Percentiles rank a stretch among this genome's conserved stretches.
These are phyloP conservation scores for Maniola hyperantus DNA, from an alignment of 2,888 invertebrate species.

Conservation along the genomic window DNA sequence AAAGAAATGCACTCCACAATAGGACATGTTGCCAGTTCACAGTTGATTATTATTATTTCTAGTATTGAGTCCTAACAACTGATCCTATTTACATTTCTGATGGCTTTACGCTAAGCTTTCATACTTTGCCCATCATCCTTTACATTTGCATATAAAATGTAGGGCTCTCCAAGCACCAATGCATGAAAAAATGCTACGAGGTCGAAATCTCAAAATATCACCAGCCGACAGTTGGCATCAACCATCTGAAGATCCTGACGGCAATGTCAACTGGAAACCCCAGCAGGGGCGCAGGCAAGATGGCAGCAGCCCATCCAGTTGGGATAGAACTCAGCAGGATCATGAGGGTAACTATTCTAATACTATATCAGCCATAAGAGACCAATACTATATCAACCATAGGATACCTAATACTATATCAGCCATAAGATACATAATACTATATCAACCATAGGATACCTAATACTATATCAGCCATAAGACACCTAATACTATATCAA, in stretches of 20 bases:
- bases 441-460: too few species aligned
- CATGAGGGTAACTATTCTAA: constrained; percentile 17
- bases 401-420: neutral
- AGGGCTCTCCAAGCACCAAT: constrained; percentile 70
- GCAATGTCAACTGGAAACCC: constrained; percentile 63
- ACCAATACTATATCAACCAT: neutral
- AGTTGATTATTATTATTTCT: too few species aligned
- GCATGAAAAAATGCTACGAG: constrained; percentile 63
- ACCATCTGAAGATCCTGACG: constrained; percentile 67
- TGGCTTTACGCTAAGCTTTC: too few species aligned
- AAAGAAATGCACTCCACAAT: too few species aligned
- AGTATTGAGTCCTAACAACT: too few species aligned
- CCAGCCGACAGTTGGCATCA: constrained; percentile 86
- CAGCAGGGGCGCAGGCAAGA: constrained; percentile 42
- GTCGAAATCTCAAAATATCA: constrained; percentile 70
- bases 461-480: neutral
- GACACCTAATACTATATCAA: too few species aligned
- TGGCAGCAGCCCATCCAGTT: constrained; percentile 13
- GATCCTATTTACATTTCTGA: too few species aligned
- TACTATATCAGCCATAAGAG: neutral
- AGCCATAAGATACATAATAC: neutral
- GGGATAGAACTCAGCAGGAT: constrained; percentile 27
- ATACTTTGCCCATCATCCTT: too few species aligned
- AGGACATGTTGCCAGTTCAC: too few species aligned
- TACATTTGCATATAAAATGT: neutral